A percentile compares a stretch with the other conserved stretches of the same genome.
Evolutionary conservation across 30 jellyfish, hydroid and myxozoan species (phyloP).

Genomic region (Cassiopea xamachana): DNA sequence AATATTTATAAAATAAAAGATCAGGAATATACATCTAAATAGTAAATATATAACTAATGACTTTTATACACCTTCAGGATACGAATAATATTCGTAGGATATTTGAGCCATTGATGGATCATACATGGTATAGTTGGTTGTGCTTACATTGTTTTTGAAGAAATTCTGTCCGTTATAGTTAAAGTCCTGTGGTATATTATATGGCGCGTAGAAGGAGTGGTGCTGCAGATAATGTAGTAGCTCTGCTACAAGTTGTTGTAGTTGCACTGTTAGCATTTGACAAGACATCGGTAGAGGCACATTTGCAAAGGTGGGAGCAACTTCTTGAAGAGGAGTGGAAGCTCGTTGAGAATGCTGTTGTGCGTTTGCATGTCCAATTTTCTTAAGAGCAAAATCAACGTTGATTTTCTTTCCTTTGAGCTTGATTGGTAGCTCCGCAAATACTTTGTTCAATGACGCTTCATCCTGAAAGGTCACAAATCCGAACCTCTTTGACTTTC

Average conservation of each 20-base stretch:
- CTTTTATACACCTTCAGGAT: neutral
- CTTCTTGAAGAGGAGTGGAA: no score
- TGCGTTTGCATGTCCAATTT: neutral
- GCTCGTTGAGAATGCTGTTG: no score
- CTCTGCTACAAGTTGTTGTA: neutral
- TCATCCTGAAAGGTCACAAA: slow-evolving; percentile 43
- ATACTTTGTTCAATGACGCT: slow-evolving; percentile 40
- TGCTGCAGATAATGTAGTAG: neutral
- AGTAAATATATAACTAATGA: neutral
- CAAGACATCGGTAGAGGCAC: neutral
- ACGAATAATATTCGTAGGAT: neutral
- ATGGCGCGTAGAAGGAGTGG: neutral
- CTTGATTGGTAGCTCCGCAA: slow-evolving; percentile 31
- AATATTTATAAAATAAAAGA: no score
- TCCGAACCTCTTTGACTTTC: slow-evolving; percentile 58
- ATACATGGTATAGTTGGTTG: neutral
- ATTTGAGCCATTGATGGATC: neutral
- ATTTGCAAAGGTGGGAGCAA: neutral
- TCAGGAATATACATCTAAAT: no score
- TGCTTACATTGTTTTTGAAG: no score
- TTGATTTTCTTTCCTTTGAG: slow-evolving; percentile 53
- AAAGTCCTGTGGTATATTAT: neutral
- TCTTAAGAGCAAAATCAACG: slow-evolving; percentile 61
- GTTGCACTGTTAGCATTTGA: neutral
- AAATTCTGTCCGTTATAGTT: neutral